Evolutionary conservation across 2,113 vertebrate species (phyloP).

Genomic region (Takifugu flavidus): DNA sequence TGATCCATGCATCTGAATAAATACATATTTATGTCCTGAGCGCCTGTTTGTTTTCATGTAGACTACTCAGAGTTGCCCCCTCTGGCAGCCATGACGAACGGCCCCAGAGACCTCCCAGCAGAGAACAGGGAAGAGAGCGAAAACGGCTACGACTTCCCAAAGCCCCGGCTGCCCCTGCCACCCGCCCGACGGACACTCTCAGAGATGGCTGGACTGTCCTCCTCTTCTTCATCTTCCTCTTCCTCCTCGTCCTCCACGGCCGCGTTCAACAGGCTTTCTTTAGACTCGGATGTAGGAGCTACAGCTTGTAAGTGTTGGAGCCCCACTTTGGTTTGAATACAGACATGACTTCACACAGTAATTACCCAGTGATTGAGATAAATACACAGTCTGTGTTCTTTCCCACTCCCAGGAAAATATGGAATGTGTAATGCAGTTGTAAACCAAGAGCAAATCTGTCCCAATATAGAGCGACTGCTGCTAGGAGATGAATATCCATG

Average conservation of each 20-base stretch:
- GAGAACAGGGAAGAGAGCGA: slow-evolving; percentile 79
- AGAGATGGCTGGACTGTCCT: slow-evolving; percentile 81
- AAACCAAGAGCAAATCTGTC: not conserved
- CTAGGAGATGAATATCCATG: not conserved
- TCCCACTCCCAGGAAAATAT: not conserved
- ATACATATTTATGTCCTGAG: not conserved
- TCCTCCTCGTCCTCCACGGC: slow-evolving; percentile 67
- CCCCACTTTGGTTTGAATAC: not conserved
- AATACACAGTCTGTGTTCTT: not conserved
- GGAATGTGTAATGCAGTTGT: not conserved
- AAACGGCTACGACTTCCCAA: slow-evolving; percentile 87
- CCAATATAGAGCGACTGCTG: not conserved
- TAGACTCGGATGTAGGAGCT: slow-evolving; percentile 75
- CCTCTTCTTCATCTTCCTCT: slow-evolving; percentile 64
- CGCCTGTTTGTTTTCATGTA: slow-evolving; percentile 21
- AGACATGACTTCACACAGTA: not conserved
- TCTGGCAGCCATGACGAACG: slow-evolving; percentile 50
- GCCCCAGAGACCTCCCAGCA: slow-evolving; percentile 64
- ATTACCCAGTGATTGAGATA: not conserved
- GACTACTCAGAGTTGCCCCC: slow-evolving; percentile 79
- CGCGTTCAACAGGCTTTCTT: slow-evolving; percentile 79
- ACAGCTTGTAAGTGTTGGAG: slow-evolving; percentile 50
- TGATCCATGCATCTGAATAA: not conserved
- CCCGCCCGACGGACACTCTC: slow-evolving; percentile 83
- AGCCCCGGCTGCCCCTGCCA: slow-evolving; percentile 71